Evolutionary conservation across 2,888 invertebrate genomes (phyloP), one percentile per base, ranked within the genome.

Genomic region (Syrista parreyssii): DNA sequence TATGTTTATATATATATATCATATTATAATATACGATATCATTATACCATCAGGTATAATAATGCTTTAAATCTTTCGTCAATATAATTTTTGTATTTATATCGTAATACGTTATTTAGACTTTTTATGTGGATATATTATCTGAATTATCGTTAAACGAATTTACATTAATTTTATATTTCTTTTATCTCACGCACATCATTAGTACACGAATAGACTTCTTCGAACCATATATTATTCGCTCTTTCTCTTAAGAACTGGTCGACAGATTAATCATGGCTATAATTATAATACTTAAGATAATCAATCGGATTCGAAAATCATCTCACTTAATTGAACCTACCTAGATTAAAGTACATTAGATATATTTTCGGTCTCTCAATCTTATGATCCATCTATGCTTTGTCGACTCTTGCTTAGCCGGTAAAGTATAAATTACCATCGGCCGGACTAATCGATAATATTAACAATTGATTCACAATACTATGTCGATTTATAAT

Each of bases 11-110:
- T 74, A 75, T 75, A 74, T 78, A 75, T 78, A 79, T 68, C 75
- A 40, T 79, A 76, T 74, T 81, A 75, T 68, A 77, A 74, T 80
- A 71, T 80, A 31, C 73, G 55, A 75, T 78, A 78, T 75, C 71
- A 71, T 74, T 34, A 73, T 71, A 76, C 76, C 76, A 68, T 81
- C 40, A 69, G 79, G 69, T 76, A 74, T 79, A 73, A 77, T 82
- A 77, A 80, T 77, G 72, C 40, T 77, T 81, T 82, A 74, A 77
- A 81, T 83, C 79, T 77, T 78, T 81, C 30, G 78, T 40, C 75
- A 76, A 77, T 79, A 80, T 80, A 79, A 78, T 79, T 77, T 78
- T 78, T 30, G 68, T 79, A 73, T 78, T 74, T 72, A 40, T 82
- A 76, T 76, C 33, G 74, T 75, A 78, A 78, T 77, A 34, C 73